Base-by-base conservation (phyloP, 2,113 vertebrate species). In the Apodemus speciosus region DNA sequence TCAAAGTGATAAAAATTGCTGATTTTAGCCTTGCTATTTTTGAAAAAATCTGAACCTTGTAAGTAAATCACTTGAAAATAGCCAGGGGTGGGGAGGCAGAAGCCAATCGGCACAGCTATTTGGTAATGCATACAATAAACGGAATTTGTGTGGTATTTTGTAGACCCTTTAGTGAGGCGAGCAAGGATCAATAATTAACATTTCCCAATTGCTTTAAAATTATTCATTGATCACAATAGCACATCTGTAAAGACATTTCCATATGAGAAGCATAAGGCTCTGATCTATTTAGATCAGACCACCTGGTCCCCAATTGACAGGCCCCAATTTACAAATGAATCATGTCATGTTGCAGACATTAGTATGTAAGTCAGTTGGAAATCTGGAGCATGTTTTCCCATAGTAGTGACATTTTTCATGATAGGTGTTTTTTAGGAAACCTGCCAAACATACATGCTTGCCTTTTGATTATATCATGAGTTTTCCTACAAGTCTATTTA, bases 161-260 rank as follows among this genome's bases (percentile, higher is more conserved):
- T 91, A 95, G 92, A 77, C n/a, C 38, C 40, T 88, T 93, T 93
- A 81, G 81, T 79, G 81, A 95, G 72, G 94, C 68, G 95, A 90
- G 87, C n/a, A 90, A 92, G 38, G 88, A 95, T 95, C 96, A 93
- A 96, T 96, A 92, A 96, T 94, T 76, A 93, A 94, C 92, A 84
- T 96, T 90, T 95, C 94, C 73, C 81, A 95, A 96, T 85, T 94
- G 90, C 92, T 94, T 96, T 94, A 83, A 96, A 95, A 94, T 95
- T 90, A 96, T 96, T 95, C 93, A 93, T 92, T 93, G 96, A 94
- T 95, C 95, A 95, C 95, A 96, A 96, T 69, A 96, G 90, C 90
- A 95, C 90, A 89, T 94, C 86, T 90, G 87, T 95, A 95, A 97
- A 96, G 91, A 96, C 91, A 96, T 97, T 95, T 96, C 92, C 96